Conservation (phyloP, 2,797 vertebrate genomes). For the Mycteria americana region DNA sequence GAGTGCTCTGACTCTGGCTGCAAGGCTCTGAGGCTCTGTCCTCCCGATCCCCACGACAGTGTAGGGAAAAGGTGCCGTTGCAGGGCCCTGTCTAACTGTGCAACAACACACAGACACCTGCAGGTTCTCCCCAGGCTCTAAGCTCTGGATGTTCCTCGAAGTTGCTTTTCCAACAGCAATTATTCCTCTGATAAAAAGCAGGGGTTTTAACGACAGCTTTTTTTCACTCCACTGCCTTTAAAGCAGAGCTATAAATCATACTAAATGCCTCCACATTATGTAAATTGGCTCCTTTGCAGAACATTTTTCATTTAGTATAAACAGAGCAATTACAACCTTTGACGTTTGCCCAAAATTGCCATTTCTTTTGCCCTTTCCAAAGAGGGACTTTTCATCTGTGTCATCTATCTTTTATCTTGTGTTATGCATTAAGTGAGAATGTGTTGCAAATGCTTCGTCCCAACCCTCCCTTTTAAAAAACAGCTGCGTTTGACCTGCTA, state of each 20-base stretch:
- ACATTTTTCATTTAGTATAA: slow-evolving; percentile 29
- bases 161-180: neutral
- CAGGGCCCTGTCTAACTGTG: neutral
- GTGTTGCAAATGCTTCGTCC: neutral
- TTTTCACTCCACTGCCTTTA: slow-evolving; percentile 2
- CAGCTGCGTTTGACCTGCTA: neutral
- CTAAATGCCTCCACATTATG: slow-evolving; percentile 32
- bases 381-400: neutral
- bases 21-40: neutral
- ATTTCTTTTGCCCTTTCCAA: slow-evolving; percentile 6
- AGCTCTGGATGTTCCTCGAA: neutral
- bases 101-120: fast-evolving
- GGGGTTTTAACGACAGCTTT: neutral
- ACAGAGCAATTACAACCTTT: slow-evolving; percentile 16
- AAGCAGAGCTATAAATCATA: slow-evolving; percentile 44
- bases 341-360: neutral
- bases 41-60: neutral
- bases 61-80: neutral
- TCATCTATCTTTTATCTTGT: neutral
- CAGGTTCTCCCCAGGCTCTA: neutral
- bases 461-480: neutral
- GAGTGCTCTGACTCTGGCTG: neutral
- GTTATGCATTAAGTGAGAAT: neutral
- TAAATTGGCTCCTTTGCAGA: slow-evolving; percentile 29
- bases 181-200: slow-evolving; percentile 1